Conservation (phyloP, 2,888 invertebrate species). For the Agriopis aurantiaria region DNA sequence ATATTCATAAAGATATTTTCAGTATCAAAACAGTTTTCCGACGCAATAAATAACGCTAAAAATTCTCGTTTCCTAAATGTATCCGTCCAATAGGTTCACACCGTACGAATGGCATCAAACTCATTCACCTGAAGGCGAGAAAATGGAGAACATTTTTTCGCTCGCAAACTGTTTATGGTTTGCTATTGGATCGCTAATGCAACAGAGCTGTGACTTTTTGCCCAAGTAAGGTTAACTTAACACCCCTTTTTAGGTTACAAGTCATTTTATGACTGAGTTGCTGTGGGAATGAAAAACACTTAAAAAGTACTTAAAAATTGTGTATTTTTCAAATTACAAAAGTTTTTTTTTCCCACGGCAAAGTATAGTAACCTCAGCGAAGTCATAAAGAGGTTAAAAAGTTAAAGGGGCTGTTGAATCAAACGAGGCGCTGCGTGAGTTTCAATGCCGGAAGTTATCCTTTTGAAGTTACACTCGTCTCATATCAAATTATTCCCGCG, state of each 20-base stretch:
- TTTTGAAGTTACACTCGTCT: constrained; percentile 43
- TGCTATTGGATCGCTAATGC: constrained; percentile 97
- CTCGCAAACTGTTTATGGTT: constrained; percentile 98
- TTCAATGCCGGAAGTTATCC: constrained; percentile 47
- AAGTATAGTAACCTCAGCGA: constrained; percentile 82
- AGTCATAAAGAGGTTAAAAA: constrained; percentile 65
- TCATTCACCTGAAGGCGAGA: constrained; percentile 93
- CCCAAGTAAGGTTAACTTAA: constrained; percentile 91
- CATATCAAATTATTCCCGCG: constrained; percentile 43
- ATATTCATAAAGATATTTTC: constrained; percentile 5
- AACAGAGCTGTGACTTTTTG: constrained; percentile 97
- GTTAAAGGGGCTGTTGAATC: constrained; percentile 53
- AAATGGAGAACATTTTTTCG: constrained; percentile 97
- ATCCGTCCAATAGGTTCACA: constrained; percentile 90
- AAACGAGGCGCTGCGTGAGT: constrained; percentile 56
- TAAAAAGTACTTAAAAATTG: not conserved
- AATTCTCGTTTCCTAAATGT: constrained; percentile 51
- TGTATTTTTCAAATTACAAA: constrained; percentile 25
- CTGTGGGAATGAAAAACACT: constrained; percentile 51
- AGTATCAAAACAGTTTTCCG: constrained; percentile 9
- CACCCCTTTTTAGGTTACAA: constrained; percentile 46
- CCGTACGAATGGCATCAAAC: constrained; percentile 98
- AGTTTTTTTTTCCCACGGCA: constrained; percentile 56
- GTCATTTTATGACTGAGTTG: constrained; percentile 13
- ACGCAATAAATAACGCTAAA: constrained; percentile 34